These are phyloP conservation scores for Hyposoter dolosus DNA, from an alignment of 2,888 invertebrate genomes.

Conservation along the genomic window DNA sequence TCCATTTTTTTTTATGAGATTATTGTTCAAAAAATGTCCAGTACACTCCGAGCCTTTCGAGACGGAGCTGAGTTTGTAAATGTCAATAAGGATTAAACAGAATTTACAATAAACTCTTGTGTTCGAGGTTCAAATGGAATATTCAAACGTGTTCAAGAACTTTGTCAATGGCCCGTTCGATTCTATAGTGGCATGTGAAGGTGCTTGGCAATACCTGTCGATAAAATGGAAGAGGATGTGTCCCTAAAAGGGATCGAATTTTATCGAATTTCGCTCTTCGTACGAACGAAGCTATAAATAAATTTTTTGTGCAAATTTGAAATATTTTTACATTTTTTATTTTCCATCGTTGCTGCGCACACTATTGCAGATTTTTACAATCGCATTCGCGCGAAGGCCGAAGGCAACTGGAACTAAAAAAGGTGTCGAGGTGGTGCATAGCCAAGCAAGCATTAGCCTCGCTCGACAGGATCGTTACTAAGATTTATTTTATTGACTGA, in stretches of 20 bases:
- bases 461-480: background rate
- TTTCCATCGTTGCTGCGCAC: no score
- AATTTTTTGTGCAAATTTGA: background rate
- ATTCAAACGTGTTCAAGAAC: background rate
- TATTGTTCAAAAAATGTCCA: background rate
- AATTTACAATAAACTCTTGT: background rate
- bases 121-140: slow-evolving; percentile 1
- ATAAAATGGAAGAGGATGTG: background rate
- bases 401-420: no score
- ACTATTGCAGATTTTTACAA: no score
- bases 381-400: no score
- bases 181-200: background rate
- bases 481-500: background rate
- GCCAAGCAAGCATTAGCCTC: background rate
- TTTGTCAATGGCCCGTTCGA: background rate
- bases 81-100: background rate
- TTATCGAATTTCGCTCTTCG: background rate
- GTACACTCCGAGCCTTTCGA: background rate
- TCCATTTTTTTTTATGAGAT: background rate
- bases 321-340: no score
- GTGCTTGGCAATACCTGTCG: background rate
- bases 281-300: background rate
- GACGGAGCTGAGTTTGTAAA: background rate
- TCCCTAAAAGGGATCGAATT: background rate
- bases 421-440: no score